phyloP scores from a whole-genome alignment of 2,113 vertebrate species.

The Zosterops japonicus region DNA sequence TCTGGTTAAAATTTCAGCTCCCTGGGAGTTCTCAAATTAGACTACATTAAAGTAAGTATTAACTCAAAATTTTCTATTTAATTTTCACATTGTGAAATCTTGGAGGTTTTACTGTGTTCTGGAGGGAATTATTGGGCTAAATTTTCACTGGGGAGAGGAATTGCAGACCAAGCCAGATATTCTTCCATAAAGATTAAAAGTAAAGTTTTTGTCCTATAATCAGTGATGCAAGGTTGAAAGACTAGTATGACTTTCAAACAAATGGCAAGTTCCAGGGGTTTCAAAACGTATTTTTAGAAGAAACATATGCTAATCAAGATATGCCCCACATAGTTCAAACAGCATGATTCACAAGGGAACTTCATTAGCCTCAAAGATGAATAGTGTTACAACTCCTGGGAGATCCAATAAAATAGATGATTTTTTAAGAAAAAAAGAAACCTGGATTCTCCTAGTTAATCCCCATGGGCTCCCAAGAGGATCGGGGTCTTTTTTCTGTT shows the following conservation, averaged over 20 bases:
- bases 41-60: background rate
- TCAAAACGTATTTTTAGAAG: constrained; percentile 57
- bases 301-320: constrained; percentile 62
- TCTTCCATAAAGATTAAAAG: background rate
- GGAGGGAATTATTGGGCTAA: background rate
- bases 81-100: background rate
- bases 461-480: background rate
- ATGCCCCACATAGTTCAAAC: constrained; percentile 36
- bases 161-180: background rate
- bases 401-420: background rate
- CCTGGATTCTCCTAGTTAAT: background rate
- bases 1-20: background rate
- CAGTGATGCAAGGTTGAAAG: background rate
- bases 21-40: background rate
- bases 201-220: constrained; percentile 20
- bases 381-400: background rate
- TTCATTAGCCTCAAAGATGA: constrained; percentile 5
- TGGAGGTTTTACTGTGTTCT: background rate
- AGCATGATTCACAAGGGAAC: constrained; percentile 48
- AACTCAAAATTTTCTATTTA: background rate
- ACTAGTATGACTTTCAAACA: background rate
- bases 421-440: background rate
- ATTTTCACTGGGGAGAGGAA: background rate
- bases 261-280: constrained; percentile 7
- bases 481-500: background rate